Evolutionary conservation across 2,888 invertebrate species (phyloP).

Genomic region (Morpho achilles): DNA sequence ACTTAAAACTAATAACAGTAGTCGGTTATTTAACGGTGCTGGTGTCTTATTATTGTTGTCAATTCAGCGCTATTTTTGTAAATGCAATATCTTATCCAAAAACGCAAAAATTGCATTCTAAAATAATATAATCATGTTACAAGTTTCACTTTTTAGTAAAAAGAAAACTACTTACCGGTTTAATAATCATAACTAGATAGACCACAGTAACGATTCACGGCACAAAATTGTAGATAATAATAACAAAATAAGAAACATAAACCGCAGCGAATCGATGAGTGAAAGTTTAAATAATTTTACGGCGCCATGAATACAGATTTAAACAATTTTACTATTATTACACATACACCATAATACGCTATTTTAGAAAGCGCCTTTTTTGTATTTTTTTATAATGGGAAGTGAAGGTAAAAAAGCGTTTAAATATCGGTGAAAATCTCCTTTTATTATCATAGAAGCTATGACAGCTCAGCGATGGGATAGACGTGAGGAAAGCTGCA

Average conservation of each 20-base stretch:
- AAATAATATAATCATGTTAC: not conserved
- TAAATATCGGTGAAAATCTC: not conserved
- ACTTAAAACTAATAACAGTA: too few species aligned
- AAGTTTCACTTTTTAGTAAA: not conserved
- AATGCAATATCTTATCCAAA: too few species aligned
- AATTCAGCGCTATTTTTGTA: too few species aligned
- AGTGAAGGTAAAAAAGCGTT: not conserved
- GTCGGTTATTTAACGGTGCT: too few species aligned
- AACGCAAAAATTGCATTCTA: too few species aligned
- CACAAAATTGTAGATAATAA: slow-evolving; percentile 4
- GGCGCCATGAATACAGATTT: slow-evolving; percentile 18
- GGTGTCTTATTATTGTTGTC: too few species aligned
- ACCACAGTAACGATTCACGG: not conserved
- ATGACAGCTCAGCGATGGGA: too few species aligned
- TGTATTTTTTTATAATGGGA: not conserved
- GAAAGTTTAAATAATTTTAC: slow-evolving; percentile 21
- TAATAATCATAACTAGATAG: not conserved
- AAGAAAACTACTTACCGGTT: not conserved
- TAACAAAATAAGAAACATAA: slow-evolving; percentile 6
- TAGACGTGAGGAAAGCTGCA: too few species aligned
- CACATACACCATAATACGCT: slow-evolving; percentile 7
- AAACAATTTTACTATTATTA: slow-evolving; percentile 16
- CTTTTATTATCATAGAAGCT: too few species aligned
- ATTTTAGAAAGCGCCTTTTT: not conserved
- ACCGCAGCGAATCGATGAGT: slow-evolving; percentile 15